These are phyloP conservation scores for Mastomys natalensis DNA, from an alignment of 2,113 vertebrate species.

Conservation along the genomic window DNA sequence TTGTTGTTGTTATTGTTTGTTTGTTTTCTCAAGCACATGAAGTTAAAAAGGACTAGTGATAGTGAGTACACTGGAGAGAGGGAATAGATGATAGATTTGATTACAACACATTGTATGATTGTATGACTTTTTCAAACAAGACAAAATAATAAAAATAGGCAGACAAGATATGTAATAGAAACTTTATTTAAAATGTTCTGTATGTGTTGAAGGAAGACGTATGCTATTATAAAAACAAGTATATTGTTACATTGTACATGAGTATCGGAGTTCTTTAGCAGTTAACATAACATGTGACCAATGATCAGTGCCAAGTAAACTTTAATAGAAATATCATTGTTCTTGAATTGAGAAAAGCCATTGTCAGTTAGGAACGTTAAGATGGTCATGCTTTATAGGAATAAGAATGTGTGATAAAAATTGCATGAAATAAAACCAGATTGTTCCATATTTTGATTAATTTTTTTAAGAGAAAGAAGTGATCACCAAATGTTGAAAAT, in stretches of 20 bases:
- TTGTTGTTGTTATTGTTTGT: neutral
- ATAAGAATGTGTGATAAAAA: neutral
- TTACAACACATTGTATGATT: neutral
- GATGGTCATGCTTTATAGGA: neutral
- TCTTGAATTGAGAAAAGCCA: neutral
- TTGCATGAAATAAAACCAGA: neutral
- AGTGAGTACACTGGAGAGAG: neutral
- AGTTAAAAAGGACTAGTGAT: neutral
- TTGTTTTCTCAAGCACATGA: neutral
- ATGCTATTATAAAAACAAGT: neutral
- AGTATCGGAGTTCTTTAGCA: neutral
- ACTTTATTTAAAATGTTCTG: neutral
- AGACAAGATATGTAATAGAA: accelerated
- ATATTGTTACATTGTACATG: neutral
- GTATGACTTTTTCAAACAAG: neutral
- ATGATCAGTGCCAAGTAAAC: neutral
- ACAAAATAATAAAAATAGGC: neutral
- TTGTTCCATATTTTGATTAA: neutral
- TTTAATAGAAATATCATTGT: neutral
- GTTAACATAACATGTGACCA: neutral
- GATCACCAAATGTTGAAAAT: neutral
- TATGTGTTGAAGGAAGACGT: neutral
- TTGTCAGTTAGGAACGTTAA: neutral
- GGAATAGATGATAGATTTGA: neutral
- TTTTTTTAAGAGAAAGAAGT: neutral